A percentile compares a stretch with the other conserved stretches of the same genome.
Conservation (phyloP, 2,797 vertebrate species). For the Pelodytes ibericus region DNA sequence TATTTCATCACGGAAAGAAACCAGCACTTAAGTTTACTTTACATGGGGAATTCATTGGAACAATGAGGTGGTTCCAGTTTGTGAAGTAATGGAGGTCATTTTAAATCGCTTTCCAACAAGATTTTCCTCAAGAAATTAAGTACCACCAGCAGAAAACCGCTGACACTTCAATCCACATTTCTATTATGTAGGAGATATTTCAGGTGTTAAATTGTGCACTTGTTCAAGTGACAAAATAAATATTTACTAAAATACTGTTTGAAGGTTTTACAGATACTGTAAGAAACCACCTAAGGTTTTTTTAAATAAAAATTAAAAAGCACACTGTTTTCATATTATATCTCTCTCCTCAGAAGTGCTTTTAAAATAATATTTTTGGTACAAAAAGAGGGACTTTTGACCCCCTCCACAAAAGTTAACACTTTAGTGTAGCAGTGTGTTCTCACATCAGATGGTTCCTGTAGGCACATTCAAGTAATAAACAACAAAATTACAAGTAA, state of each 20-base stretch:
- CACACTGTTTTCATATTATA: constrained; percentile 65
- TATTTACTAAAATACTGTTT: constrained; percentile 65
- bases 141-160: too few relatives aligned
- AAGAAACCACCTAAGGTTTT: constrained; percentile 62
- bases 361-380: constrained; percentile 79
- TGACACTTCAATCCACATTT: too few relatives aligned
- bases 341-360: constrained; percentile 71
- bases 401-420: constrained; percentile 72
- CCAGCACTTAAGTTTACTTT: not conserved
- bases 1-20: not conserved
- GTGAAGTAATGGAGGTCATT: too few relatives aligned
- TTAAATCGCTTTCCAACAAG: too few relatives aligned
- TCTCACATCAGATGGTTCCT: constrained; percentile 79
- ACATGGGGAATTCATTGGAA: too few relatives aligned
- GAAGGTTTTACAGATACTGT: constrained; percentile 60
- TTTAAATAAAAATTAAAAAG: constrained; percentile 62
- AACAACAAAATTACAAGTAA: constrained; percentile 78
- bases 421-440: constrained; percentile 74
- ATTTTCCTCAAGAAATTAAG: too few relatives aligned
- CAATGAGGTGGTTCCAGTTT: too few relatives aligned
- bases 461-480: constrained; percentile 87
- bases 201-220: not conserved
- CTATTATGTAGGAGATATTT: not conserved
- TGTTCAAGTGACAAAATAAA: constrained; percentile 29
- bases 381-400: constrained; percentile 72